Conservation (phyloP, 2,113 vertebrate genomes). For the Sinocyclocheilus anshuiensis region DNA sequence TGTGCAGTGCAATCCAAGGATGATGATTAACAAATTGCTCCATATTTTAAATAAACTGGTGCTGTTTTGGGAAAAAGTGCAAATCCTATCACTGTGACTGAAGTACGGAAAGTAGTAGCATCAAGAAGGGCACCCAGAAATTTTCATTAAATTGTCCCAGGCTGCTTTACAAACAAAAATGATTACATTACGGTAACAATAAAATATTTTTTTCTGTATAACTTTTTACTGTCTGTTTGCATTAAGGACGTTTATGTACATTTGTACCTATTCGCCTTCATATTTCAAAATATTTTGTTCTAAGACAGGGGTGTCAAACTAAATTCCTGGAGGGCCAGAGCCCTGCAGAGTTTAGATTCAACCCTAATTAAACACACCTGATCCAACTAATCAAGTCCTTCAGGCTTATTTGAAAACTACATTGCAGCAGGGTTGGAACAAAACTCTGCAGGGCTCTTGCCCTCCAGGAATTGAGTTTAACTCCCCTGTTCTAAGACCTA, state of each 20-base stretch:
- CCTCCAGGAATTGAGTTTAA: too few relatives aligned
- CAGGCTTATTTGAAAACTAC: too few relatives aligned
- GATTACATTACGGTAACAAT: conserved; percentile 31
- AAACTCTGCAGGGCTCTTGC: too few relatives aligned
- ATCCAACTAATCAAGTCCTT: too few relatives aligned
- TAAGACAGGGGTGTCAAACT: background rate
- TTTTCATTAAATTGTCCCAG: conserved; percentile 17
- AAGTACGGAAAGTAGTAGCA: conserved; percentile 40
- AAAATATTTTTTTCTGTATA: conserved; percentile 28
- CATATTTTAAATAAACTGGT: conserved; percentile 45
- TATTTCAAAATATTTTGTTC: background rate
- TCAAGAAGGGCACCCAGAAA: background rate
- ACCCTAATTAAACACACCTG: too few relatives aligned
- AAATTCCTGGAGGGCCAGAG: too few relatives aligned
- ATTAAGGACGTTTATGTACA: background rate
- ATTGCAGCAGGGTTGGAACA: too few relatives aligned
- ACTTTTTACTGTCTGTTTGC: background rate
- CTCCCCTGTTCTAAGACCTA: too few relatives aligned
- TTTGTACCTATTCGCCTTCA: too few relatives aligned
- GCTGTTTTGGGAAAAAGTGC: conserved; percentile 36
- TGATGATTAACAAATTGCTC: conserved; percentile 30
- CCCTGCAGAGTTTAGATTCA: too few relatives aligned
- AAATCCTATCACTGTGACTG: conserved; percentile 53
- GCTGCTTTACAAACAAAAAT: conserved; percentile 38
- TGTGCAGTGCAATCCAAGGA: conserved; percentile 36